Conservation (phyloP, 2,888 invertebrate genomes). For the Liopterus haemorrhoidalis region DNA sequence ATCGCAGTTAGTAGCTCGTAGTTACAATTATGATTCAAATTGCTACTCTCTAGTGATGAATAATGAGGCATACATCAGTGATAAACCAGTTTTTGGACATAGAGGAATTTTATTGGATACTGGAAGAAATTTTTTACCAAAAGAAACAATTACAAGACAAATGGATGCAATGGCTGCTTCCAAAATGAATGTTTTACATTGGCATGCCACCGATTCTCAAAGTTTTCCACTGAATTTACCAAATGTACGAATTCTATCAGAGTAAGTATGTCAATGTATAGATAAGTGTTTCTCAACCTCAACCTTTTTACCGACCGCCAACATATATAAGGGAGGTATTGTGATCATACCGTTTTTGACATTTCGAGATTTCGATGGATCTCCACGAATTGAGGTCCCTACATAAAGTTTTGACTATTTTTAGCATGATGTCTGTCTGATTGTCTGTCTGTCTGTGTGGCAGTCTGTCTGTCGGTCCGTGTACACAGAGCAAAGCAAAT, state of each 20-base stretch:
- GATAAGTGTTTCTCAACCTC: too few species aligned
- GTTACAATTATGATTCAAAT: slow-evolving; percentile 23
- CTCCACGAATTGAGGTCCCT: too few species aligned
- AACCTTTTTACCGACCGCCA: too few species aligned
- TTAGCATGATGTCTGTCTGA: too few species aligned
- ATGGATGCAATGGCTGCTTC: slow-evolving; percentile 81
- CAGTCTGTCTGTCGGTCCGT: too few species aligned
- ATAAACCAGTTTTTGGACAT: slow-evolving; percentile 75
- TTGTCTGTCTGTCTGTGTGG: too few species aligned
- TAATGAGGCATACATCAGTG: slow-evolving; percentile 59
- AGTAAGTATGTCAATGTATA: too few species aligned
- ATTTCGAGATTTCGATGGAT: too few species aligned
- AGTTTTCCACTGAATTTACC: slow-evolving; percentile 81
- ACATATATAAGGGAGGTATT: too few species aligned
- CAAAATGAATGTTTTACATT: slow-evolving; percentile 89
- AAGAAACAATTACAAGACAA: slow-evolving; percentile 61
- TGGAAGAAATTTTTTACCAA: slow-evolving; percentile 77
- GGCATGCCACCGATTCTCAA: slow-evolving; percentile 87
- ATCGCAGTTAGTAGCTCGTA: slow-evolving; percentile 56
- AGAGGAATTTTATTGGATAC: slow-evolving; percentile 86
- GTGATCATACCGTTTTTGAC: too few species aligned
- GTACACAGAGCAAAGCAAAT: too few species aligned
- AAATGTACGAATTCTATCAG: slow-evolving; percentile 68
- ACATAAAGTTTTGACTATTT: too few species aligned
- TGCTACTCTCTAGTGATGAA: slow-evolving; percentile 54